Base-by-base conservation (phyloP, 1,140 invertebrate species). In the Brachystomella parvula region DNA sequence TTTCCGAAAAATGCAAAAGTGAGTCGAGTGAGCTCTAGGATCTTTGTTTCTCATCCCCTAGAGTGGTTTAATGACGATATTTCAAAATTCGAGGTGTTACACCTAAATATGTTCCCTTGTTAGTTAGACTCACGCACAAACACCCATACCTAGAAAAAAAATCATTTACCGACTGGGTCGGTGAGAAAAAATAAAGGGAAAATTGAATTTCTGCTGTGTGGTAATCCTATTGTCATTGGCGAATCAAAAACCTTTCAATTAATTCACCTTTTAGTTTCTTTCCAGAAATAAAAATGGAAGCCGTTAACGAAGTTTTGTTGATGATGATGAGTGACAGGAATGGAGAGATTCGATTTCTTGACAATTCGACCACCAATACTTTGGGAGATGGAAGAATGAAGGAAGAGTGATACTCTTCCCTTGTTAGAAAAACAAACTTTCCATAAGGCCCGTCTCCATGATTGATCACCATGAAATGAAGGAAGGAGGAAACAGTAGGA, bases 381-480 rank as follows among this genome's bases (percentile, higher is more conserved):
- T 24, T 47, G 44, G 15, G 15, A 15, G 21, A 15, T 47, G 21
- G 15, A 15, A 47, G 44, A 21, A 15, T 21, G 15, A 21, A 47
- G 15, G 44, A 15, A 47, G 15, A 15, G 44, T 21, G 21, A 47
- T 47, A 21, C 44, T 15, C 15, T 47, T 15, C 15, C 15, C 44
- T 47, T 21, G 44, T 15, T 21, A 15, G 21, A 15, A 15, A 21
- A 47, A 21, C 21, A 47, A 47, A 21, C 44, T 21, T 47, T 47
- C 30, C 9, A 6, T 28, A 3, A 3, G 12, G 9, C 19, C 29
- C 24, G 31, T 32, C 33, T 60, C 29, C 24, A 32, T 60, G 58
- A 60, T 60, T 60, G 58, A 60, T 60, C 24, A 60, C 24, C 58
- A 60, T 60, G 58, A 60, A 60, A 60, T 60, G 29, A 32, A 29